Evolutionary conservation across 2,888 invertebrate species (phyloP).

Genomic region (Drosophila paranaensis): DNA sequence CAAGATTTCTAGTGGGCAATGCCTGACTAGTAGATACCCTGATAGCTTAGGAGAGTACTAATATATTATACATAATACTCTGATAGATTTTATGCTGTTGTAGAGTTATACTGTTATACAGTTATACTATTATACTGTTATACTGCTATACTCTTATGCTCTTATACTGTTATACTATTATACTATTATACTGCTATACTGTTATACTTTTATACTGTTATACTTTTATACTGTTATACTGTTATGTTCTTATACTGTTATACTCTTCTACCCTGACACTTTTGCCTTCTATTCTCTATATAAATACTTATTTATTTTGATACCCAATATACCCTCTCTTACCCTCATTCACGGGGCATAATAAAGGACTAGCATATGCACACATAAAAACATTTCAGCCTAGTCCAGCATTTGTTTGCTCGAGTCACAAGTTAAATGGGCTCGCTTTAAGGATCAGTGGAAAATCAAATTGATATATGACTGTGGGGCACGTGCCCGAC

Average conservation of each 20-base stretch:
- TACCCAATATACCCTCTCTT: background rate
- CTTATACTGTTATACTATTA: background rate
- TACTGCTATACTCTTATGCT: background rate
- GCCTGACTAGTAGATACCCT: background rate
- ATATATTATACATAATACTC: too few species aligned
- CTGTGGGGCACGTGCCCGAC: slow-evolving; percentile 31
- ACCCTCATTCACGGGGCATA: background rate
- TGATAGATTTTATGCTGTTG: too few species aligned
- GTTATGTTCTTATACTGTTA: background rate
- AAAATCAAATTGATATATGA: slow-evolving; percentile 60
- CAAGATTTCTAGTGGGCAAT: rapidly evolving
- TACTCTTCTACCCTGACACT: background rate
- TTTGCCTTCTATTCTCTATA: background rate
- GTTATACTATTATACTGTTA: background rate
- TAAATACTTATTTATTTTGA: background rate
- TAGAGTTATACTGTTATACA: background rate
- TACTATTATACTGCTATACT: background rate
- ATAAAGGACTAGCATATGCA: background rate
- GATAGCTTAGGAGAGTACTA: too few species aligned
- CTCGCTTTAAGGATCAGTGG: slow-evolving; percentile 38
- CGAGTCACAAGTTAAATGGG: slow-evolving; percentile 43
- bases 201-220: background rate
- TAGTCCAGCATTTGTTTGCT: slow-evolving; percentile 1
- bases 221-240: background rate
- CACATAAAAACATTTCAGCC: background rate